A percentile compares a stretch with the other conserved stretches of the same genome.
phyloP scores from a whole-genome alignment of 2,797 vertebrate genomes.

The Danio kyathit region DNA sequence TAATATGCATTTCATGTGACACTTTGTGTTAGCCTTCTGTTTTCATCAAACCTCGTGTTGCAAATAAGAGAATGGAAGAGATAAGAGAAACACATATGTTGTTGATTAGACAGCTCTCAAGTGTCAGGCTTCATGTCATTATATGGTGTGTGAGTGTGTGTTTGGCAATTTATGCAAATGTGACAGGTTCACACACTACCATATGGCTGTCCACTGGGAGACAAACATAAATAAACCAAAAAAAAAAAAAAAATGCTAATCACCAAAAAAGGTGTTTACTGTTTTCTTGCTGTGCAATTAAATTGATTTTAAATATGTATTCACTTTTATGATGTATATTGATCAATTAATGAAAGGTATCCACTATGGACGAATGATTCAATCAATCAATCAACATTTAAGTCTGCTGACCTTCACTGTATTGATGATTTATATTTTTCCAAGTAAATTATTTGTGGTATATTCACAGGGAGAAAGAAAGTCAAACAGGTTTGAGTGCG shows the following conservation, averaged over 20 bases:
- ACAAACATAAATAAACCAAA: slow-evolving; percentile 16
- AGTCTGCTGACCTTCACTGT: background rate
- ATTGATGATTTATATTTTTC: background rate
- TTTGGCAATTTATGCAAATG: slow-evolving; percentile 34
- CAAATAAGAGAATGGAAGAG: slow-evolving; percentile 40
- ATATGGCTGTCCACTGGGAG: slow-evolving; percentile 48
- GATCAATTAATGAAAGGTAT: too few species aligned
- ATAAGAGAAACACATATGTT: slow-evolving; percentile 57
- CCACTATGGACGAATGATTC: too few species aligned
- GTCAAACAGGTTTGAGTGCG: background rate
- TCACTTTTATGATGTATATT: too few species aligned
- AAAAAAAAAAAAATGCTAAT: slow-evolving; percentile 36
- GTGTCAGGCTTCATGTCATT: slow-evolving; percentile 54
- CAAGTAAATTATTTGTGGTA: too few species aligned
- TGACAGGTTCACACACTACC: slow-evolving; percentile 46
- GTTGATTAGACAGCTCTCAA: slow-evolving; percentile 61
- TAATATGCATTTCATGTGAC: slow-evolving; percentile 1
- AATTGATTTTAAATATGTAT: too few species aligned
- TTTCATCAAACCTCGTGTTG: slow-evolving; percentile 12
- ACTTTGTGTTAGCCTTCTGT: background rate
- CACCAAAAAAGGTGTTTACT: background rate
- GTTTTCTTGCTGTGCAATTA: too few species aligned
- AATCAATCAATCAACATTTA: background rate
- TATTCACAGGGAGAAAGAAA: background rate
- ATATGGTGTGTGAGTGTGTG: slow-evolving; percentile 32